phyloP scores from a whole-genome alignment of 1,140 invertebrate genomes.

The Ostrea denselamellosa region DNA sequence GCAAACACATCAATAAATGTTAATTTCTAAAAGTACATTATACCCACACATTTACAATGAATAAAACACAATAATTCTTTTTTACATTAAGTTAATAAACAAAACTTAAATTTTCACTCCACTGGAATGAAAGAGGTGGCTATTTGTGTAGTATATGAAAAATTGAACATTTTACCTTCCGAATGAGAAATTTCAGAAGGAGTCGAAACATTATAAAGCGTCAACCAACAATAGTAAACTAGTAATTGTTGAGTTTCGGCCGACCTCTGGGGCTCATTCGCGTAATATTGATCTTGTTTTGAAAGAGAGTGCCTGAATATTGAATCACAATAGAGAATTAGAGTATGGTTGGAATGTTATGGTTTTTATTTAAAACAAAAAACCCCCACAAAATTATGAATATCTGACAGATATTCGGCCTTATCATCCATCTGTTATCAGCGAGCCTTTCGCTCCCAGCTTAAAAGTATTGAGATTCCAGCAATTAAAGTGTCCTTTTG shows the following conservation, averaged over 20 bases:
- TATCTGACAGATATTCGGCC: not conserved
- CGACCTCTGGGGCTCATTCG: not conserved
- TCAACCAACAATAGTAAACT: not conserved
- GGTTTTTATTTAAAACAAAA: not conserved
- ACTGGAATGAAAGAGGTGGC: too few species aligned
- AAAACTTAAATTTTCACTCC: too few species aligned
- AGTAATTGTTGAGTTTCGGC: not conserved
- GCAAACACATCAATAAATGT: too few species aligned
- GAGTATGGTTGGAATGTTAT: too few species aligned
- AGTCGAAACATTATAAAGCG: too few species aligned
- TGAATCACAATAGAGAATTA: not conserved
- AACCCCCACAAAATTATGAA: not conserved
- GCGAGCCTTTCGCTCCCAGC: not conserved
- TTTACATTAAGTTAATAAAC: too few species aligned
- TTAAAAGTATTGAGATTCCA: not conserved
- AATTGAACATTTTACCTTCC: too few species aligned
- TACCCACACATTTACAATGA: too few species aligned
- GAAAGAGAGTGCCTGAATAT: not conserved
- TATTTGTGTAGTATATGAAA: too few species aligned
- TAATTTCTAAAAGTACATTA: too few species aligned
- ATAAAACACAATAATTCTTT: too few species aligned
- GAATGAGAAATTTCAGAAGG: too few species aligned
- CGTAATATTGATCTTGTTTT: not conserved
- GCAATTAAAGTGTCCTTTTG: not conserved
- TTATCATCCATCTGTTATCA: not conserved